Percentiles rank a stretch among this genome's conserved stretches.
These are phyloP conservation scores for Meliscaeva auricollis DNA, from an alignment of 2,888 invertebrate species.

Conservation along the genomic window DNA sequence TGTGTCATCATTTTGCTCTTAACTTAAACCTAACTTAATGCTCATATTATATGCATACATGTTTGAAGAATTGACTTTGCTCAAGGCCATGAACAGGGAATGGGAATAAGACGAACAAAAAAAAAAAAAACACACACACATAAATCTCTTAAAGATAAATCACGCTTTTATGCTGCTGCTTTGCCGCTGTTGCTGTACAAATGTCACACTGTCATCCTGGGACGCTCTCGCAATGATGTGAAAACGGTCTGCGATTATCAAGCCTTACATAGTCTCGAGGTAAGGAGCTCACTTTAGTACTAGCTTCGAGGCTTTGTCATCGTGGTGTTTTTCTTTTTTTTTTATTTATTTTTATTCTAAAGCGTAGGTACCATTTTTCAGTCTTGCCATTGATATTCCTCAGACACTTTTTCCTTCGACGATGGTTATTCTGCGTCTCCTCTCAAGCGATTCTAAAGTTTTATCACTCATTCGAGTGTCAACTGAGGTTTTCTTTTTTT, in stretches of 20 bases:
- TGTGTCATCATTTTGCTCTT: conserved; percentile 9
- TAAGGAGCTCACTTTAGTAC: conserved; percentile 40
- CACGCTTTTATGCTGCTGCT: conserved; percentile 43
- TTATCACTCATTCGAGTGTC: conserved; percentile 66
- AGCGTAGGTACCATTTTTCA: conserved; percentile 26
- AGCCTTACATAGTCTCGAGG: conserved; percentile 57
- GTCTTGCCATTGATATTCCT: conserved; percentile 54
- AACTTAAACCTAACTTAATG: neutral
- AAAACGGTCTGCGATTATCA: conserved; percentile 67
- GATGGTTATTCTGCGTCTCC: conserved; percentile 22
- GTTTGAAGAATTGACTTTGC: conserved; percentile 5
- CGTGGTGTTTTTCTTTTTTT: conserved; percentile 18
- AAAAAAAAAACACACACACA: conserved; percentile 6
- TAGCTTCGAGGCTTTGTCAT: conserved; percentile 46
- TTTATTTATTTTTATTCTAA: neutral
- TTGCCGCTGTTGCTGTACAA: conserved; percentile 10
- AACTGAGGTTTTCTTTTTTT: conserved; percentile 1
- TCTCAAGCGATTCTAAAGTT: conserved; percentile 51
- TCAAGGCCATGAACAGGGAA: conserved; percentile 12
- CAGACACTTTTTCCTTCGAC: conserved; percentile 44
- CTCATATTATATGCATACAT: conserved; percentile 2
- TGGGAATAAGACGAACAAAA: neutral
- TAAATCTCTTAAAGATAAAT: conserved; percentile 67
- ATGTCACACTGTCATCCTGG: conserved; percentile 45
- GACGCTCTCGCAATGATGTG: conserved; percentile 57